Evolutionary conservation across 1,140 invertebrate genomes (phyloP).

Genomic region (Maconellicoccus hirsutus): DNA sequence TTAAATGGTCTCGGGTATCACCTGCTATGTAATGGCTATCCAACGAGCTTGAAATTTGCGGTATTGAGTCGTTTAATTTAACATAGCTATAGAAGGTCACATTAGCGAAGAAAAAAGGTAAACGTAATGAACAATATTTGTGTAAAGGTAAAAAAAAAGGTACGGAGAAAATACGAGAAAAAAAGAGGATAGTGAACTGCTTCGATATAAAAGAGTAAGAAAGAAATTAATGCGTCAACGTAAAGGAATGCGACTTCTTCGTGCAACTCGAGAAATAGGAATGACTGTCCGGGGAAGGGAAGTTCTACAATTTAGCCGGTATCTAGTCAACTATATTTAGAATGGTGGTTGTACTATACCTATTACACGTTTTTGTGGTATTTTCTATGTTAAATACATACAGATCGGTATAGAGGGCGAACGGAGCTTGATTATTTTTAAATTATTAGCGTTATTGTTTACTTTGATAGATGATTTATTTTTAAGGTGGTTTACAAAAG

Average conservation of each 20-base stretch:
- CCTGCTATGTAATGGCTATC: neutral
- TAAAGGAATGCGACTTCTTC: slow-evolving; percentile 7
- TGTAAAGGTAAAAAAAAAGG: neutral
- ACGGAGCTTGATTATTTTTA: neutral
- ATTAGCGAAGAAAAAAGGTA: neutral
- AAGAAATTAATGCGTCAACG: slow-evolving; percentile 8
- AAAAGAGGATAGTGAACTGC: neutral
- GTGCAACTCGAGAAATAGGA: slow-evolving; percentile 2
- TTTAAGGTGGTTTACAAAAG: neutral
- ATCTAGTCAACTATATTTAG: slow-evolving; percentile 9
- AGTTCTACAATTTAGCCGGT: slow-evolving; percentile 7
- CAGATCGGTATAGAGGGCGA: neutral
- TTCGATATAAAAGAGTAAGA: slow-evolving; percentile 1
- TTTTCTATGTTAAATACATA: neutral
- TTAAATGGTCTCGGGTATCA: neutral
- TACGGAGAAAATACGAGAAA: neutral
- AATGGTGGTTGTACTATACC: neutral
- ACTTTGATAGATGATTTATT: neutral
- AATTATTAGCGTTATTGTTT: neutral
- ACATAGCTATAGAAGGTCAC: neutral
- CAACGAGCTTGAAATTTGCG: neutral
- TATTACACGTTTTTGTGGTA: slow-evolving; percentile 2
- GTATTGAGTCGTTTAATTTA: neutral
- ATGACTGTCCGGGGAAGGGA: neutral
- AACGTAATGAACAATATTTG: slow-evolving; percentile 1